A percentile compares a stretch with the other conserved stretches of the same genome.
Conservation (phyloP, 35 echinoderm and acorn worm species). For the Patiria miniata region DNA sequence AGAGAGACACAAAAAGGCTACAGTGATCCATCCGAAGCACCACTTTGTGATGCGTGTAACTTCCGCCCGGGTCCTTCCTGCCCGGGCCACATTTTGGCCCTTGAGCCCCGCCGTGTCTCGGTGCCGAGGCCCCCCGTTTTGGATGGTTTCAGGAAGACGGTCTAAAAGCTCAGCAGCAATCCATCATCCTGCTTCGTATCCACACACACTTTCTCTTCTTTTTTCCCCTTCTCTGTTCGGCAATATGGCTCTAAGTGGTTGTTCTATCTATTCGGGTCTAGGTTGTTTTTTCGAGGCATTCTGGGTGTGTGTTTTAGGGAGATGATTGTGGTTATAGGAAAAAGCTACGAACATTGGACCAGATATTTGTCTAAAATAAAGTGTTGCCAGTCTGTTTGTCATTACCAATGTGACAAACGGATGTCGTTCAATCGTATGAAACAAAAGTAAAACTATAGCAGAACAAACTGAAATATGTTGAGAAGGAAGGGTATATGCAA, state of each 20-base stretch:
- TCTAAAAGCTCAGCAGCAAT: slow-evolving; percentile 15
- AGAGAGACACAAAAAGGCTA: background rate
- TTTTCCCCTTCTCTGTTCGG: background rate
- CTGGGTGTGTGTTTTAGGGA: background rate
- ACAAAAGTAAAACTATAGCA: too few species aligned
- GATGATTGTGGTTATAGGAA: slow-evolving; percentile 1
- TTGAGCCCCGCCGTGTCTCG: background rate
- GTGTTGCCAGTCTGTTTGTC: too few species aligned
- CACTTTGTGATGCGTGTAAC: slow-evolving; percentile 23
- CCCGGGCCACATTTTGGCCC: background rate
- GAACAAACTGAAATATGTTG: too few species aligned
- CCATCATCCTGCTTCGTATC: background rate
- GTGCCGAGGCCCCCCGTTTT: background rate
- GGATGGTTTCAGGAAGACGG: background rate
- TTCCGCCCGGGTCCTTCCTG: slow-evolving; percentile 18
- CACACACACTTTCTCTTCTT: background rate
- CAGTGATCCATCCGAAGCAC: background rate
- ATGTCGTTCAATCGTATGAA: too few species aligned
- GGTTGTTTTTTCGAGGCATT: background rate
- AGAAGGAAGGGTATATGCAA: too few species aligned
- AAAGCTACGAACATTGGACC: background rate
- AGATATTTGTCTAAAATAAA: background rate
- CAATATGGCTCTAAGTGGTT: background rate
- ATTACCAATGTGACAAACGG: too few species aligned
- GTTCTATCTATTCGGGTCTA: slow-evolving; percentile 14